These are phyloP conservation scores for Lasioglossum malachurum DNA, from an alignment of 2,888 invertebrate genomes.

Conservation along the genomic window DNA sequence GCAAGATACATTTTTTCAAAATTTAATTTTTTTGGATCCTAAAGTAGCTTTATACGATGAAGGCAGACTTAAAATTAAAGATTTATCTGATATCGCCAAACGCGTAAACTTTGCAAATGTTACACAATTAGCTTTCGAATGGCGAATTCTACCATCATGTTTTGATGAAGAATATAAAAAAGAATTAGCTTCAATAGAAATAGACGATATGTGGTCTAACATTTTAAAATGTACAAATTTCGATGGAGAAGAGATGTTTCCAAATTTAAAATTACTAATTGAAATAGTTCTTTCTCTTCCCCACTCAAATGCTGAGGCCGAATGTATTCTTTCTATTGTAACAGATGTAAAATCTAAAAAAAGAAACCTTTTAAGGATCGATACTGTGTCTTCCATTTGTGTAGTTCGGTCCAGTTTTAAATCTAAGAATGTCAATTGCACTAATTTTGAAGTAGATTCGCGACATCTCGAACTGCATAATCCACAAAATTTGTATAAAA, in stretches of 20 bases:
- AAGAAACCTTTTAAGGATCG: not conserved
- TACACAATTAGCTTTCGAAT: not conserved
- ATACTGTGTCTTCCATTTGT: too few species aligned
- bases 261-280: constrained; percentile 19
- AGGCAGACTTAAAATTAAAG: not conserved
- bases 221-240: not conserved
- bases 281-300: not conserved
- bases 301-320: not conserved
- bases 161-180: constrained; percentile 23
- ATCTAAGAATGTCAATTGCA: too few species aligned
- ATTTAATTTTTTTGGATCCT: too few species aligned
- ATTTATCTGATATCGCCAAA: not conserved
- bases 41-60: not conserved
- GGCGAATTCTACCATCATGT: too few species aligned
- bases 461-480: too few species aligned
- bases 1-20: too few species aligned
- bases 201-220: not conserved
- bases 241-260: not conserved
- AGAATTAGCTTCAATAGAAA: constrained; percentile 7
- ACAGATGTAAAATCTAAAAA: constrained; percentile 33
- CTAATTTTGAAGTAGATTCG: too few species aligned
- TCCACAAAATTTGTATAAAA: too few species aligned
- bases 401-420: too few species aligned
- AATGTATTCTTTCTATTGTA: constrained; percentile 27
- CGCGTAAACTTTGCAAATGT: not conserved